A percentile compares a stretch with the other conserved stretches of the same genome.
Conservation (phyloP, 1,140 invertebrate species). For the Babylonia areolata region DNA sequence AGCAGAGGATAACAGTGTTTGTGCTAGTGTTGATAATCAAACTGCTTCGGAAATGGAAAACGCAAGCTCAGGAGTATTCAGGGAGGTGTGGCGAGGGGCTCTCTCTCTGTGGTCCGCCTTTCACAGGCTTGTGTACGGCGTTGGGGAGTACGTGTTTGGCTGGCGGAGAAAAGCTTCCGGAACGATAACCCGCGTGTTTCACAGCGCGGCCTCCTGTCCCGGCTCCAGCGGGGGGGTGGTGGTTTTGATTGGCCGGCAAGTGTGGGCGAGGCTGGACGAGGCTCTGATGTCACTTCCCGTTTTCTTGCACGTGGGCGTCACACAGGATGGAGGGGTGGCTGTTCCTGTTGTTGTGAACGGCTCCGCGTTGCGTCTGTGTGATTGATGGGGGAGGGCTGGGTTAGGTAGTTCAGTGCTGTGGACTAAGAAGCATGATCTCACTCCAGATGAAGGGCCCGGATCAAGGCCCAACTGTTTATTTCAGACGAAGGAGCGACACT, state of each 20-base stretch:
- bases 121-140: not conserved
- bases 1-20: not conserved
- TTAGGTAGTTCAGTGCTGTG: too few species aligned
- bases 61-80: not conserved
- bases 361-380: too few species aligned
- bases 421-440: too few species aligned
- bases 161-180: not conserved
- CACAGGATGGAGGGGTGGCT: not conserved
- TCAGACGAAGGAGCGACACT: too few species aligned
- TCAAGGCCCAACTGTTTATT: too few species aligned
- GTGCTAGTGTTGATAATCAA: not conserved
- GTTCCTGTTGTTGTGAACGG: not conserved
- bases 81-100: not conserved
- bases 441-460: too few species aligned
- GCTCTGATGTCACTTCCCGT: not conserved
- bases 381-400: too few species aligned
- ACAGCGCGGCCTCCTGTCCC: not conserved
- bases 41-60: not conserved
- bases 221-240: conserved; percentile 21
- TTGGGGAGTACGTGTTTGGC: not conserved
- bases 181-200: not conserved
- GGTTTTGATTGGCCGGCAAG: conserved; percentile 9
- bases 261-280: not conserved
- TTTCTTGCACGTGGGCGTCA: not conserved
- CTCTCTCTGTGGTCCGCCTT: not conserved